phyloP scores from a whole-genome alignment of 2,797 vertebrate genomes.

The Enteromius treurensis region DNA sequence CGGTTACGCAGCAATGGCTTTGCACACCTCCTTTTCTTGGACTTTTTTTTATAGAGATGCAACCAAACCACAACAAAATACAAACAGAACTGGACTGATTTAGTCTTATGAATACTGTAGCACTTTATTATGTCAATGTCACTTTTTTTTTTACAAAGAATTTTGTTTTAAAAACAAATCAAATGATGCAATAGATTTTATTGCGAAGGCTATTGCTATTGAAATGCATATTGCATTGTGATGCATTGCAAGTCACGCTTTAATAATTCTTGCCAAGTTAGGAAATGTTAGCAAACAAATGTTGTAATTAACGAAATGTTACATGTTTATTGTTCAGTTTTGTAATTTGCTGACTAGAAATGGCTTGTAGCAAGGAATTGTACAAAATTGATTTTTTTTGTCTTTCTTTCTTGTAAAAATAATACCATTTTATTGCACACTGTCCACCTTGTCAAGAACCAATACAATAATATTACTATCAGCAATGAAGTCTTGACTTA shows the following conservation, averaged over 20 bases:
- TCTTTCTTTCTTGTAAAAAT: not conserved
- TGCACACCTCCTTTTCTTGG: slow-evolving; percentile 52
- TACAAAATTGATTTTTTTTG: not conserved
- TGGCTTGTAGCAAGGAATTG: not conserved
- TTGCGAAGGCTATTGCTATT: slow-evolving; percentile 60
- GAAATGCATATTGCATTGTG: slow-evolving; percentile 53
- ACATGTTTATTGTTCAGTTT: not conserved
- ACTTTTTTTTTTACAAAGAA: slow-evolving; percentile 43
- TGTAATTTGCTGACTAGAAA: slow-evolving; percentile 14
- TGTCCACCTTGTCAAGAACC: not conserved
- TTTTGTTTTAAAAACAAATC: slow-evolving; percentile 48
- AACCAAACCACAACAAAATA: slow-evolving; percentile 21
- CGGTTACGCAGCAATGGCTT: not conserved
- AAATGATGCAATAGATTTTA: slow-evolving; percentile 60
- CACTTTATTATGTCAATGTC: slow-evolving; percentile 68
- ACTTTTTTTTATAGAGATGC: slow-evolving; percentile 62
- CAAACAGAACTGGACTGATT: slow-evolving; percentile 20
- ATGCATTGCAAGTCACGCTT: slow-evolving; percentile 54
- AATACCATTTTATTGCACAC: not conserved
- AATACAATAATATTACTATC: not conserved
- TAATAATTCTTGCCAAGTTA: slow-evolving; percentile 42
- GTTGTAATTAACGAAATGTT: not conserved
- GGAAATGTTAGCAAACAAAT: slow-evolving; percentile 1
- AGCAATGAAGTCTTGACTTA: not conserved
- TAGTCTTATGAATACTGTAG: slow-evolving; percentile 56